phyloP scores from a whole-genome alignment of 2,113 vertebrate genomes.

The Gnathonemus echidnorhynchus region DNA sequence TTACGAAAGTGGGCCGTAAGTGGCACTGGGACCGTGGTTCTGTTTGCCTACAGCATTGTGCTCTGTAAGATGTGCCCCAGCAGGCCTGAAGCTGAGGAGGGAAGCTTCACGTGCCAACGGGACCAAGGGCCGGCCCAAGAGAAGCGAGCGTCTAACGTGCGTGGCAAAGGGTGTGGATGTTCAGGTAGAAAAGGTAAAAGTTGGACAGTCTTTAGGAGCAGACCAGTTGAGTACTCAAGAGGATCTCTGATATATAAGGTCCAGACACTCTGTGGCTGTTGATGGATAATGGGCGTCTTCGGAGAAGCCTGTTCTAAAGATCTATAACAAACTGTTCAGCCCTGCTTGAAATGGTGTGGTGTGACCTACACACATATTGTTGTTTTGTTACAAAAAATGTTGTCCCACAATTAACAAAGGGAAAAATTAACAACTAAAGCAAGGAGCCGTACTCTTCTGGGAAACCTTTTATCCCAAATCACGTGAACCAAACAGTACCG shows the following conservation, averaged over 20 bases:
- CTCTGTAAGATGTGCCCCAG: neutral
- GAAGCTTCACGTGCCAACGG: neutral
- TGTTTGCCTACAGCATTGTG: neutral
- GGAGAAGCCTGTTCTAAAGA: neutral
- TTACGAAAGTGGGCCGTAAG: neutral
- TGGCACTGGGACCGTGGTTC: neutral
- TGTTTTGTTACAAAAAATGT: neutral
- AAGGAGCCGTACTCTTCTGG: neutral
- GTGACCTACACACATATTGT: neutral
- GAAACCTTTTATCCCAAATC: neutral
- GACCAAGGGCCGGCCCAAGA: neutral
- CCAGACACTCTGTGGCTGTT: neutral
- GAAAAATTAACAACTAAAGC: neutral
- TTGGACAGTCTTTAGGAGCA: neutral
- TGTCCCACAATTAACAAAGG: neutral
- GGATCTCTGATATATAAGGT: neutral
- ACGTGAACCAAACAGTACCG: neutral
- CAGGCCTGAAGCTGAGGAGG: neutral
- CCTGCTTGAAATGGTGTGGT: neutral
- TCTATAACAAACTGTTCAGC: neutral
- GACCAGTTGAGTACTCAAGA: neutral
- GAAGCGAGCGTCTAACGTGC: neutral
- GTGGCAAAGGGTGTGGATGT: neutral
- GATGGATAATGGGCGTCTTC: neutral
- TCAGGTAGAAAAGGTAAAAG: neutral